Conservation (phyloP, 2,113 vertebrate species). For the Callipepla californica region DNA sequence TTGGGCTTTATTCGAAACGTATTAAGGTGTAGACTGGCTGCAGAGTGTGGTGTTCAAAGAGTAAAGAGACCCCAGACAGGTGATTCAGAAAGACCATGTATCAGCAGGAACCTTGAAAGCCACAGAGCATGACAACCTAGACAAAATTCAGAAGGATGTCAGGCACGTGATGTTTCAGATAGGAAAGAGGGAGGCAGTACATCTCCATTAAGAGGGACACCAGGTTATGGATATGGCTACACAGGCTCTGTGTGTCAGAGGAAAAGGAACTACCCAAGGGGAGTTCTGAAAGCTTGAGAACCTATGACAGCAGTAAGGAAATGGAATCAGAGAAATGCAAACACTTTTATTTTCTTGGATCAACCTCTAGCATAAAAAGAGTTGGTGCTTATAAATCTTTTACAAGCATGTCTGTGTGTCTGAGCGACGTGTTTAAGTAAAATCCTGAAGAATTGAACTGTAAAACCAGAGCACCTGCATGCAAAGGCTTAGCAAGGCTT, state of each 20-base stretch:
- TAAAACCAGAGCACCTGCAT: neutral
- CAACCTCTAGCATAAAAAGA: neutral
- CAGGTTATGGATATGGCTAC: neutral
- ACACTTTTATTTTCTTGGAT: neutral
- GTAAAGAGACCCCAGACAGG: neutral
- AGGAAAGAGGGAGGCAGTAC: neutral
- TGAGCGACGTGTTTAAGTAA: neutral
- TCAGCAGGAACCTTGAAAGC: neutral
- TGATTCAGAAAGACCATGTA: neutral
- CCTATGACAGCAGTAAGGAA: neutral
- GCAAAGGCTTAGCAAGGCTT: neutral
- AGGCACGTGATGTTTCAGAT: neutral
- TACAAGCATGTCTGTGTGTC: neutral
- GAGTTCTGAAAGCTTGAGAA: neutral
- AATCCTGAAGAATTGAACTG: neutral
- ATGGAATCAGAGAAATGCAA: neutral
- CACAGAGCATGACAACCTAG: rapidly evolving
- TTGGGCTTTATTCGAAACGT: neutral
- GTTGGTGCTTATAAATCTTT: constrained; percentile 1
- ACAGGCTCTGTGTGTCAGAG: neutral
- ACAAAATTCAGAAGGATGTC: neutral
- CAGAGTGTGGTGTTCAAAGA: neutral
- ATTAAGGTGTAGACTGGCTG: neutral
- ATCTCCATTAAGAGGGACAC: neutral
- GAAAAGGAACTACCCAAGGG: neutral